These are phyloP conservation scores for Papilio gigon DNA, from an alignment of 2,888 invertebrate species.

Conservation along the genomic window DNA sequence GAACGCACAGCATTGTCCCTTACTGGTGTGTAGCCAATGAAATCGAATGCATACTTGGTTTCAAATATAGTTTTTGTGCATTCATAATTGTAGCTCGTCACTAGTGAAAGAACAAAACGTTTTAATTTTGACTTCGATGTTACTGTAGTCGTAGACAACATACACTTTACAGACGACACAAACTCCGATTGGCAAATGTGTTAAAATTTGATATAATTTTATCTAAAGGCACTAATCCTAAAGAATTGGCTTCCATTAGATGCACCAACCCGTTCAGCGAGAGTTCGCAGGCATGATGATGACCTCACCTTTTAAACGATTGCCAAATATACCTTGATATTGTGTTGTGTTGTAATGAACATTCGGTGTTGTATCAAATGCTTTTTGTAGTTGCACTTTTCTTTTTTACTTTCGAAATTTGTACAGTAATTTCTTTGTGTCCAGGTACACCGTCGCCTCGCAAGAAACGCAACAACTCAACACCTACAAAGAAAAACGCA, in stretches of 20 bases:
- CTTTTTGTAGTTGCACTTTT: conserved; percentile 56
- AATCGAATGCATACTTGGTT: conserved; percentile 26
- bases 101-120: conserved; percentile 37
- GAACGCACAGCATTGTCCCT: conserved; percentile 52
- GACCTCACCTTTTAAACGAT: conserved; percentile 51
- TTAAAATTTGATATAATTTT: conserved; percentile 48
- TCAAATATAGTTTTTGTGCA: neutral
- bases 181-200: conserved; percentile 54
- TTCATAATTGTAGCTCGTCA: neutral
- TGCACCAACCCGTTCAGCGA: conserved; percentile 54
- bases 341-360: conserved; percentile 64
- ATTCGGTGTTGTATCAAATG: conserved; percentile 62
- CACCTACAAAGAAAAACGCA: conserved; percentile 88
- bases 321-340: conserved; percentile 52
- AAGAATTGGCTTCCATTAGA: conserved; percentile 76
- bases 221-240: conserved; percentile 59
- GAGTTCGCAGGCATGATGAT: conserved; percentile 62
- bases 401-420: conserved; percentile 45
- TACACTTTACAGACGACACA: conserved; percentile 44
- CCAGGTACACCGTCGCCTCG: conserved; percentile 89
- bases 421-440: conserved; percentile 50
- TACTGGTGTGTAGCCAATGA: conserved; percentile 45
- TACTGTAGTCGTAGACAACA: conserved; percentile 47
- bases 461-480: conserved; percentile 90
- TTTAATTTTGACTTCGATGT: conserved; percentile 41